These are phyloP conservation scores for Chrysodeixis includens DNA, from an alignment of 2,888 invertebrate species.

Conservation along the genomic window DNA sequence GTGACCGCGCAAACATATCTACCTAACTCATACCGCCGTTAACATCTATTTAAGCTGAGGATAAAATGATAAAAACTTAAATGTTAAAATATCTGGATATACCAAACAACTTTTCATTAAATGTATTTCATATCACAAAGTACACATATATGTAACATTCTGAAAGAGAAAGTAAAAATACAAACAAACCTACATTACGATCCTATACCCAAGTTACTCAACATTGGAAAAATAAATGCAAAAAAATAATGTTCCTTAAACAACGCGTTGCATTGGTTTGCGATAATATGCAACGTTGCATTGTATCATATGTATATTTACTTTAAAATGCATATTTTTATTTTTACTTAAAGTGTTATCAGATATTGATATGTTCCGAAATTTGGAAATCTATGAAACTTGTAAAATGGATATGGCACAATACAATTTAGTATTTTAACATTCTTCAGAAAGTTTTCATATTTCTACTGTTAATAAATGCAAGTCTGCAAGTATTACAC, in stretches of 20 bases:
- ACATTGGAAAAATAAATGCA: slow-evolving; percentile 84
- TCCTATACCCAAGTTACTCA: slow-evolving; percentile 74
- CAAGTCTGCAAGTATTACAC: slow-evolving; percentile 74
- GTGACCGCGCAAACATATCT: slow-evolving; percentile 55
- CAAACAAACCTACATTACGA: slow-evolving; percentile 74
- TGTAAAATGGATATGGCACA: slow-evolving; percentile 64
- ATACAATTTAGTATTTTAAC: slow-evolving; percentile 52
- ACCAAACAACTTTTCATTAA: slow-evolving; percentile 74
- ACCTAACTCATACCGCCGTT: slow-evolving; percentile 62
- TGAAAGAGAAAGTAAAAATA: slow-evolving; percentile 74
- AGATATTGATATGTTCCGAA: slow-evolving; percentile 55
- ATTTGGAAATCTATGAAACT: slow-evolving; percentile 34
- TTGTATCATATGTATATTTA: slow-evolving; percentile 25
- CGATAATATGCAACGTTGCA: slow-evolving; percentile 50
- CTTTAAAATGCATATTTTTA: slow-evolving; percentile 17
- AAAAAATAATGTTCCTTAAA: slow-evolving; percentile 65
- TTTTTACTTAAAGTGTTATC: slow-evolving; percentile 52
- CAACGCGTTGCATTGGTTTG: slow-evolving; percentile 57
- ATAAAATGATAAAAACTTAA: slow-evolving; percentile 74
- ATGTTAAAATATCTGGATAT: slow-evolving; percentile 71
- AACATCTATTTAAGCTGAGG: slow-evolving; percentile 59
- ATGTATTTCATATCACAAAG: slow-evolving; percentile 85
- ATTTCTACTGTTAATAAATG: slow-evolving; percentile 79
- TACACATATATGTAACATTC: slow-evolving; percentile 72
- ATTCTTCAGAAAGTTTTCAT: slow-evolving; percentile 59